A percentile compares a stretch with the other conserved stretches of the same genome.
Evolutionary conservation across 2,888 invertebrate species (phyloP).

Genomic region (Leptinotarsa haldemani): DNA sequence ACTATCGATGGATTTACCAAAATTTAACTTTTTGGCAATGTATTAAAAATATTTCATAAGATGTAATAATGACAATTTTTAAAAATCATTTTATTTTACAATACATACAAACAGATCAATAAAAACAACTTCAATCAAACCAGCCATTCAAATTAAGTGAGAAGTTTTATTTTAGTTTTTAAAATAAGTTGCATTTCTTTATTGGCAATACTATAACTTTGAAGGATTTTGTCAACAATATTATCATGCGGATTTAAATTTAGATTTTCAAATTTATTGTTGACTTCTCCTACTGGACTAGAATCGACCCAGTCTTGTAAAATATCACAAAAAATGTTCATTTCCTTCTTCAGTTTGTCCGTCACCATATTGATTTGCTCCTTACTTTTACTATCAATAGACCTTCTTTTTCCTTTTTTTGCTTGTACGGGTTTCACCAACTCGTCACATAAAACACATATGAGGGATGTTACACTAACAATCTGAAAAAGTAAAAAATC

Average conservation of each 20-base stretch:
- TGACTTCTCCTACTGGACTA: conserved; percentile 60
- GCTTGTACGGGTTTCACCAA: conserved; percentile 67
- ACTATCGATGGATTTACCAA: background rate
- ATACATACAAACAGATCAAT: conserved; percentile 42
- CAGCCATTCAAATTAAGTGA: conserved; percentile 42
- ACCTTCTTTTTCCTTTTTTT: conserved; percentile 72
- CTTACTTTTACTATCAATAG: conserved; percentile 65
- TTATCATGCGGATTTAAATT: conserved; percentile 64
- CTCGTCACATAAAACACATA: conserved; percentile 71
- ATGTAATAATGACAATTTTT: background rate
- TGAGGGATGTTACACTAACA: conserved; percentile 69
- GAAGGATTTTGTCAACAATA: conserved; percentile 66
- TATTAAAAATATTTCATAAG: too few species aligned
- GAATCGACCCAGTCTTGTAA: conserved; percentile 67
- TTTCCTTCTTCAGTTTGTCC: conserved; percentile 57
- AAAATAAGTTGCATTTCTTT: conserved; percentile 69
- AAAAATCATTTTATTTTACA: conserved; percentile 42
- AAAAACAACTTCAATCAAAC: conserved; percentile 33
- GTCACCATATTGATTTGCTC: conserved; percentile 59
- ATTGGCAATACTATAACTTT: conserved; percentile 68
- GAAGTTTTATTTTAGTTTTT: conserved; percentile 70
- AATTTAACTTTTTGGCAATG: background rate
- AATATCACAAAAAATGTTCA: conserved; percentile 64
- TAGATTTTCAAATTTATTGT: conserved; percentile 64
- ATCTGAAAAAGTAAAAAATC: conserved; percentile 65